Evolutionary conservation across 2,888 invertebrate genomes (phyloP).

Genomic region (Pimpla rufipes): DNA sequence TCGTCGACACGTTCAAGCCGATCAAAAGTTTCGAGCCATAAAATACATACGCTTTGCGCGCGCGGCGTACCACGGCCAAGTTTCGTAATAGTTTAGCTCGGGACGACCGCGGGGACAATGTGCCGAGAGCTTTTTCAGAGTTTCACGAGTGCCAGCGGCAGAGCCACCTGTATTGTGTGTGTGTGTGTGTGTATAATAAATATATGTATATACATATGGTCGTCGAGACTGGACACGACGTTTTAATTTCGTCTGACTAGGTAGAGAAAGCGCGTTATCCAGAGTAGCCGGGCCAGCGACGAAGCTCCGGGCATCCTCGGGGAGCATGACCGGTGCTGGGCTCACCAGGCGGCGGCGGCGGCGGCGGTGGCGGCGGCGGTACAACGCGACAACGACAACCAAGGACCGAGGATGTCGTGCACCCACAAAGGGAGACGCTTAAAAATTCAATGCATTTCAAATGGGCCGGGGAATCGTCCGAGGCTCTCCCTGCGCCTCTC

Average conservation of each 20-base stretch:
- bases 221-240: constrained; percentile 31
- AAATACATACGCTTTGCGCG: constrained; percentile 2
- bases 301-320: constrained; percentile 41
- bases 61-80: constrained; percentile 19
- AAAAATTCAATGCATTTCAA: constrained; percentile 85
- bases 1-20: constrained; percentile 35
- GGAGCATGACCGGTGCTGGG: constrained; percentile 55
- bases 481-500: constrained; percentile 74
- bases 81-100: constrained; percentile 41
- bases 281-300: constrained; percentile 11
- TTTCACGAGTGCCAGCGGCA: constrained; percentile 9
- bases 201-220: background rate
- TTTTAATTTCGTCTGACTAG: constrained; percentile 55
- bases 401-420: constrained; percentile 61
- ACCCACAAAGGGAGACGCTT: constrained; percentile 80
- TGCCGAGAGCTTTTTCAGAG: constrained; percentile 7
- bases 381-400: constrained; percentile 57
- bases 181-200: background rate
- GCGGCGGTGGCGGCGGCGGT: constrained; percentile 47
- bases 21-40: constrained; percentile 29
- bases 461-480: constrained; percentile 80
- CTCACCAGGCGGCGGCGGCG: constrained; percentile 71
- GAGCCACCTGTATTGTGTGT: background rate
- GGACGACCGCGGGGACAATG: constrained; percentile 7
- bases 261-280: constrained; percentile 37